Conservation (phyloP, 2,797 vertebrate species). For the Myotis vivesi region DNA sequence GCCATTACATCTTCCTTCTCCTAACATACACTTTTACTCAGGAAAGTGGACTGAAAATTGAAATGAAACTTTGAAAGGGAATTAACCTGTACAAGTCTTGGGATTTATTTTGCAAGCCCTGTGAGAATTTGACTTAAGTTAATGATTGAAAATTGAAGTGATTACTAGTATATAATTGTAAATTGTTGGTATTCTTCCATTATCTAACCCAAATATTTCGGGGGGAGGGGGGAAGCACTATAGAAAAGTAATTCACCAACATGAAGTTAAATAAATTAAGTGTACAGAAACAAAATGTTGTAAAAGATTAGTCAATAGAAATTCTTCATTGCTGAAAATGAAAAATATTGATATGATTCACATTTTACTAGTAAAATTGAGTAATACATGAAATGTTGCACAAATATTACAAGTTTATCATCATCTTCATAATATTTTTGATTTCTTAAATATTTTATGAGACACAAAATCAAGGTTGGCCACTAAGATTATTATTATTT, state of each 20-base stretch:
- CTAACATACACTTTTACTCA: constrained; percentile 79
- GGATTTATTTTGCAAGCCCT: constrained; percentile 75
- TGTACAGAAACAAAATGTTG: constrained; percentile 66
- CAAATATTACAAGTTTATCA: constrained; percentile 58
- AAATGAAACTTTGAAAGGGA: constrained; percentile 64
- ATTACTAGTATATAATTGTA: constrained; percentile 67
- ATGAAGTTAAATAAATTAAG: constrained; percentile 68
- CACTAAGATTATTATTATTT: constrained; percentile 30
- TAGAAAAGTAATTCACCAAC: constrained; percentile 66
- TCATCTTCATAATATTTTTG: constrained; percentile 64
- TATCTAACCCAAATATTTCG: constrained; percentile 74
- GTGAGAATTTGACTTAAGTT: constrained; percentile 73
- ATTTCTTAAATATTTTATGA: constrained; percentile 62
- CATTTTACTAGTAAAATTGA: constrained; percentile 45
- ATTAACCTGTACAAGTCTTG: constrained; percentile 51
- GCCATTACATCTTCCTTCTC: constrained; percentile 71
- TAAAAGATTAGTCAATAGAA: constrained; percentile 67
- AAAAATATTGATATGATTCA: constrained; percentile 39
- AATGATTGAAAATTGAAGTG: constrained; percentile 58
- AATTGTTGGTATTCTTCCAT: constrained; percentile 73
- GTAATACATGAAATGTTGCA: constrained; percentile 69
- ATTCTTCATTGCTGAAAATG: constrained; percentile 61
- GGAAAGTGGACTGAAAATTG: constrained; percentile 81
- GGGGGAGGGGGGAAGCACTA: not conserved
- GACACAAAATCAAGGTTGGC: constrained; percentile 64